Percentiles rank a stretch among this genome's conserved stretches.
phyloP scores from a whole-genome alignment of 1,140 invertebrate species.

The Apis laboriosa region DNA sequence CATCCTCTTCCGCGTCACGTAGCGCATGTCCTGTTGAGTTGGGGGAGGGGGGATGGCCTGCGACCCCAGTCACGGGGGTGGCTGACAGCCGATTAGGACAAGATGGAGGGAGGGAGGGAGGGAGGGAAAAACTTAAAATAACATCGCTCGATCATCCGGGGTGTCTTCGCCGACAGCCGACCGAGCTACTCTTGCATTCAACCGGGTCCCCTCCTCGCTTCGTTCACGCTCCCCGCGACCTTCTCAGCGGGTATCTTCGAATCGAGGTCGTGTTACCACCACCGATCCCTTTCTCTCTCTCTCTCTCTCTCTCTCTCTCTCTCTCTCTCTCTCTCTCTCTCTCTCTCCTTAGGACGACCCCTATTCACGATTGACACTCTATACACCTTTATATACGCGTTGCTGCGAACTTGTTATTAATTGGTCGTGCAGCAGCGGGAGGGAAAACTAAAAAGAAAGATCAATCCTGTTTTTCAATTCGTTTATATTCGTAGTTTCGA shows the following conservation, averaged over 20 bases:
- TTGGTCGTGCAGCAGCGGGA: fast-evolving
- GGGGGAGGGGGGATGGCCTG: constrained; percentile 39
- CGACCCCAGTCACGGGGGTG: constrained; percentile 54
- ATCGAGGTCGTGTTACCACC: constrained; percentile 26
- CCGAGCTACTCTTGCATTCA: constrained; percentile 60
- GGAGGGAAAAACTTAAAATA: constrained; percentile 80
- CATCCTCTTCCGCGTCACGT: constrained; percentile 23
- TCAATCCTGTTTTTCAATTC: no score
- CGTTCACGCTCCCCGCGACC: constrained; percentile 20
- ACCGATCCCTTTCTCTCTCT: neutral
- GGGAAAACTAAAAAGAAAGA: no score
- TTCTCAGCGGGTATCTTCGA: constrained; percentile 28
- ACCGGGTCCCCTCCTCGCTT: constrained; percentile 38
- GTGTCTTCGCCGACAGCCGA: constrained; percentile 75
- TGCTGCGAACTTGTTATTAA: no score
- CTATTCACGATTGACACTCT: no score
- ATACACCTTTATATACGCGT: no score
- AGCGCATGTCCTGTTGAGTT: neutral
- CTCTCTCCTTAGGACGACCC: no score
- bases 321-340: no score
- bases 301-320: no score
- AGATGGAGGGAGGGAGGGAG: constrained; percentile 61
- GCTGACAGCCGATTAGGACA: constrained; percentile 80
- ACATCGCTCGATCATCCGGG: constrained; percentile 79
- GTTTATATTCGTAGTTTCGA: no score